Conservation (phyloP, 1,140 invertebrate genomes). For the Panonychus citri region DNA sequence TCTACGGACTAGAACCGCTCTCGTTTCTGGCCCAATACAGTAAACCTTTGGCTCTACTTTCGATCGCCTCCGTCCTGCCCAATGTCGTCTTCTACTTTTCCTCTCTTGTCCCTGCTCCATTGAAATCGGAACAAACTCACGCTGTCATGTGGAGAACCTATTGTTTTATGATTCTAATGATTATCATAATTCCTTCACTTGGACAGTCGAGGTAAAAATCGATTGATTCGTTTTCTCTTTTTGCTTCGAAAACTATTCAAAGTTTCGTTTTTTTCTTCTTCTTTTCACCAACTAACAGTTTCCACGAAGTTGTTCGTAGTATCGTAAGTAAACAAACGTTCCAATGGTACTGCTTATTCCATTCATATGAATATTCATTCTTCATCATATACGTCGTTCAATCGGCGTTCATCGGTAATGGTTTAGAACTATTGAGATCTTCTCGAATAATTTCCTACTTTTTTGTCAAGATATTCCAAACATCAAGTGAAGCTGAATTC, state of each 20-base stretch:
- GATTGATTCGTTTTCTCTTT: background rate
- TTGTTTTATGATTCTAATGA: background rate
- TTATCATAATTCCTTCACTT: background rate
- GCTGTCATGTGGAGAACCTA: background rate
- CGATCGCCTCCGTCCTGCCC: background rate
- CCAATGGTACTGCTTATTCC: background rate
- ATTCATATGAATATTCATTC: background rate
- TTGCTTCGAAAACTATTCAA: too few species aligned
- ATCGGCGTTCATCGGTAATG: background rate
- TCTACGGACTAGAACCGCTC: background rate
- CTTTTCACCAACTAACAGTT: background rate
- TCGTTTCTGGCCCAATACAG: background rate
- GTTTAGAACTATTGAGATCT: background rate
- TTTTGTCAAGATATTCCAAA: background rate
- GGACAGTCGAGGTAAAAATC: background rate
- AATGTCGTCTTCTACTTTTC: background rate
- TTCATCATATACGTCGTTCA: background rate
- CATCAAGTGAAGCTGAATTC: background rate
- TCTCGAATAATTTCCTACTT: background rate
- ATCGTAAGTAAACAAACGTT: background rate
- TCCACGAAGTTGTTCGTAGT: background rate
- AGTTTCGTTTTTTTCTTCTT: background rate
- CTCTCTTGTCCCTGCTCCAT: background rate
- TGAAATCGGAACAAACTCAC: background rate
- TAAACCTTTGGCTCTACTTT: background rate